Evolutionary conservation across 1,140 invertebrate species (phyloP).

Genomic region (Drosophila teissieri): DNA sequence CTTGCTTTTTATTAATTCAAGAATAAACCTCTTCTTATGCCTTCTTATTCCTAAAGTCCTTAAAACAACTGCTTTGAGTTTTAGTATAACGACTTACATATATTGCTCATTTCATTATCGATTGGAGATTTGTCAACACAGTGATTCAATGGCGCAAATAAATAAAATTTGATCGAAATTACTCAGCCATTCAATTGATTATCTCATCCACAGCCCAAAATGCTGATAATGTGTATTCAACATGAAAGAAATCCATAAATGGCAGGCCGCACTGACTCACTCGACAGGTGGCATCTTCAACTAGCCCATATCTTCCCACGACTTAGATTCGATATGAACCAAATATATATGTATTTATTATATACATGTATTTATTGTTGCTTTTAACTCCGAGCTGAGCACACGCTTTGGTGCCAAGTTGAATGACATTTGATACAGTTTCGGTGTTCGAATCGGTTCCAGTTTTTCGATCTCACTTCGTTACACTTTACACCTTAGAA

Average conservation of each 20-base stretch:
- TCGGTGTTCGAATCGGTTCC: constrained; percentile 39
- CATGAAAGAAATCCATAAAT: neutral
- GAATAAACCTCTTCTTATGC: no score
- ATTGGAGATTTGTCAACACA: neutral
- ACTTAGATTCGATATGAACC: constrained; percentile 4
- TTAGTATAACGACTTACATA: neutral
- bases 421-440: constrained; percentile 75
- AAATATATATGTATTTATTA: neutral
- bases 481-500: constrained; percentile 32
- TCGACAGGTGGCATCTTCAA: neutral
- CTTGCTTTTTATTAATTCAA: neutral
- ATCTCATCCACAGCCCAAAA: no score
- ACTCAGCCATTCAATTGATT: neutral
- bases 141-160: constrained; percentile 17
- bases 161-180: neutral
- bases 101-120: neutral
- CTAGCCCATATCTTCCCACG: constrained; percentile 3
- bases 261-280: neutral
- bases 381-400: constrained; percentile 4
- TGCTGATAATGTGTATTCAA: neutral
- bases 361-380: neutral
- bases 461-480: constrained; percentile 33
- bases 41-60: no score
- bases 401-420: constrained; percentile 47
- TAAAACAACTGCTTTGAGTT: constrained; percentile 6